Evolutionary conservation across 2,113 vertebrate genomes (phyloP), one percentile per base, ranked within the genome.

Genomic region (Meleagris gallopavo): DNA sequence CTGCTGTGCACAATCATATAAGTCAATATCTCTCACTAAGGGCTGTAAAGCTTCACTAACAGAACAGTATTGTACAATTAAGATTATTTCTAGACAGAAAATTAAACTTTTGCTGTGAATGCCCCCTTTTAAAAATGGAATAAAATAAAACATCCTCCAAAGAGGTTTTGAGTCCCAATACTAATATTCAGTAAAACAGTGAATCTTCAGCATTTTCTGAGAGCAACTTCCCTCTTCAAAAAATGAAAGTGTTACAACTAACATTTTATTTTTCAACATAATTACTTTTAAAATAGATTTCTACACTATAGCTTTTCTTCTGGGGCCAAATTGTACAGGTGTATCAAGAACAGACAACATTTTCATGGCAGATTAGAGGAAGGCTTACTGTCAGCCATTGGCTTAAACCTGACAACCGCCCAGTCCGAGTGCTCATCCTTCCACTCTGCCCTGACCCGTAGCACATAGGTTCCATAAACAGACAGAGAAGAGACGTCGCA

Each of bases 341-440:
- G 13, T 11, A 27, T 24, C 30, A 29, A 34, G 3, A 52, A 34
- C 46, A 58, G 34, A 20, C 40, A 34, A 11, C 3, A 5, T 8
- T 22, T 72, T 20, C 9, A 30, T 18, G 27, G 55, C 38, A 45
- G 60, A 52, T 7, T 7, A 46, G 50, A 43, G 11, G 2, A 65
- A 11, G 18, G 55, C 98, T 98, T 96, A 98, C 98, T 98, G 90
- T 98, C 95, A 14, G 90, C 82, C 86, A 97, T 72, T 21, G 98
- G 98, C 7, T 69, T 93, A 91, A 98, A 98, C 19, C 15, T 22
- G 70, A 97, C 4, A 32, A 45, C 81, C 3, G 57, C 64, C 98
- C 98, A 98, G 21, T 86, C 54, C 0, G 98, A 98, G 9, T 13
- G 38, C 6, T 76, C 50, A 3, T 18, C 10, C 1, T 74, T 91